Evolutionary conservation across 2,113 vertebrate species (phyloP).

Genomic region (Clarias gariepinus): DNA sequence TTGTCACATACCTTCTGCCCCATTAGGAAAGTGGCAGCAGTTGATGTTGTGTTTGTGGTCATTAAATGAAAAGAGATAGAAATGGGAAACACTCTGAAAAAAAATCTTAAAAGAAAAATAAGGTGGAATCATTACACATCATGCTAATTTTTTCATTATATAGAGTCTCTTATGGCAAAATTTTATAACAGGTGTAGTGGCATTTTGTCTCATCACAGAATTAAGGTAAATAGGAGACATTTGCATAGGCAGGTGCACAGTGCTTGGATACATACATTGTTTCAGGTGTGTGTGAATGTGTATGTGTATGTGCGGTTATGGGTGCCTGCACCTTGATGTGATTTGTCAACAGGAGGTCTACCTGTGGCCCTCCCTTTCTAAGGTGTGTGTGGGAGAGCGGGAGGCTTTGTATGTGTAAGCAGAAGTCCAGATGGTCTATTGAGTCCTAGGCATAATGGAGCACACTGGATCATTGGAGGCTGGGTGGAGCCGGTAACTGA

Average conservation of each 20-base stretch:
- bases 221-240: conserved; percentile 8
- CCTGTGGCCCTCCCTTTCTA: conserved; percentile 43
- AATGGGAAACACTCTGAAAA: conserved; percentile 25
- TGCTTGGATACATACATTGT: neutral
- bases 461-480: conserved; percentile 56
- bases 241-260: conserved; percentile 28
- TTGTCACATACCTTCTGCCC: conserved; percentile 53
- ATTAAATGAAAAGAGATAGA: conserved; percentile 36
- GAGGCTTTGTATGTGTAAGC: conserved; percentile 34
- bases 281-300: neutral
- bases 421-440: conserved; percentile 83
- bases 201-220: neutral
- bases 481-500: conserved; percentile 57
- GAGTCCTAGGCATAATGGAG: conserved; percentile 76
- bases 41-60: conserved; percentile 38
- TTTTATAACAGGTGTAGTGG: neutral
- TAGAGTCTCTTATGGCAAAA: neutral
- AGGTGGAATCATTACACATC: neutral
- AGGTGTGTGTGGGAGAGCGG: conserved; percentile 50
- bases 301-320: conserved; percentile 9
- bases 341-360: conserved; percentile 47
- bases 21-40: conserved; percentile 40
- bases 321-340: conserved; percentile 22
- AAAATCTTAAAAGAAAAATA: neutral
- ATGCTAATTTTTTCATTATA: neutral